Evolutionary conservation across 2,113 vertebrate species (phyloP).

Genomic region (Colinus virginianus): DNA sequence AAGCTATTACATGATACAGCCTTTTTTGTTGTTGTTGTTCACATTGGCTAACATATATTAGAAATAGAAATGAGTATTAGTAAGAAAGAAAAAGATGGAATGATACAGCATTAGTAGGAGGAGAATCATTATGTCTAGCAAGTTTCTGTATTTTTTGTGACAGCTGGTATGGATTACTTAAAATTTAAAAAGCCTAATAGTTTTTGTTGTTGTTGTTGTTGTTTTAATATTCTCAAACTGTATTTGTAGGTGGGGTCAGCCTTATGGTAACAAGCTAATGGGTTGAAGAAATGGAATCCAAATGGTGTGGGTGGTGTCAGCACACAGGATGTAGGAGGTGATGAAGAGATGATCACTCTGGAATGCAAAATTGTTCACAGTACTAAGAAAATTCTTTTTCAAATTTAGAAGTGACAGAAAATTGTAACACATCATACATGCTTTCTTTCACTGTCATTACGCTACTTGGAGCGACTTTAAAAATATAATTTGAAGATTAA

Average conservation of each 20-base stretch:
- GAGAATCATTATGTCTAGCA: conserved; percentile 3
- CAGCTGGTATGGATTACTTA: neutral
- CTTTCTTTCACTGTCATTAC: conserved; percentile 39
- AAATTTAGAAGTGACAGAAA: conserved; percentile 53
- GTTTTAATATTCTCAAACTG: neutral
- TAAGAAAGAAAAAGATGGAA: neutral
- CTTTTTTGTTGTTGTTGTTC: neutral
- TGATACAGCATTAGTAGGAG: neutral
- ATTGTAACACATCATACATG: conserved; percentile 40
- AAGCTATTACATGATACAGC: neutral
- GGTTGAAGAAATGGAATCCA: neutral
- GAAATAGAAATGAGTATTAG: neutral
- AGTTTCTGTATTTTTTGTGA: neutral
- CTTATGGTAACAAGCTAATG: neutral
- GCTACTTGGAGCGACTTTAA: conserved; percentile 6
- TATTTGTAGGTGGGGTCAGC: neutral
- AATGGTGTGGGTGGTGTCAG: neutral
- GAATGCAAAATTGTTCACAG: conserved; percentile 38
- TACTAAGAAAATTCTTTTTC: neutral
- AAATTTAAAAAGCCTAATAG: neutral
- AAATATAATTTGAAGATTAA: conserved; percentile 33
- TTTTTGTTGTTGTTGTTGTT: neutral
- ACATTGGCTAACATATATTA: neutral
- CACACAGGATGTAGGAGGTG: neutral
- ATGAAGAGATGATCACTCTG: conserved; percentile 15